Conservation (phyloP, 2,888 invertebrate species). For the Pimpla rufipes region DNA sequence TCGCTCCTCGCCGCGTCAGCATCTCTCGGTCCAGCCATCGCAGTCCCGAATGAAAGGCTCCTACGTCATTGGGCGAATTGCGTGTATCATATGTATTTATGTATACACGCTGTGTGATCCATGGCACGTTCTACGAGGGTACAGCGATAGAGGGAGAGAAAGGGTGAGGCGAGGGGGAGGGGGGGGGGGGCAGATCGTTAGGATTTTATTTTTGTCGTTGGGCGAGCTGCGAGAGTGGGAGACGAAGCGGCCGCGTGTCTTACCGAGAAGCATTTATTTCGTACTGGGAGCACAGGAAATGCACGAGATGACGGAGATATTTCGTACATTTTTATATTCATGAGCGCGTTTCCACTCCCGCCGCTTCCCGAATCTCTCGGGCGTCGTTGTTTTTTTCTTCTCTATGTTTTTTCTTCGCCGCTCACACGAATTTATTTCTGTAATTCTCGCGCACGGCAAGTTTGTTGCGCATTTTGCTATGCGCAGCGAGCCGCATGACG, state of each 20-base stretch:
- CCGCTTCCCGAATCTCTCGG: conserved; percentile 36
- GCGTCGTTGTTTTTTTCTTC: conserved; percentile 5
- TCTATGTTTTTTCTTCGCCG: conserved; percentile 21
- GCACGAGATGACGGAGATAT: conserved; percentile 59
- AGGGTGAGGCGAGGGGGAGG: background rate
- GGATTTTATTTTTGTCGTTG: conserved; percentile 55
- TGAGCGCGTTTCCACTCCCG: conserved; percentile 8
- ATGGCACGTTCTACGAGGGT: conserved; percentile 5
- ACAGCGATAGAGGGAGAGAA: background rate
- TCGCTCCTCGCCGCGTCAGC: background rate
- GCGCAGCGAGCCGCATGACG: conserved; percentile 41
- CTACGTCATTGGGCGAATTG: conserved; percentile 26
- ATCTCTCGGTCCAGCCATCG: background rate
- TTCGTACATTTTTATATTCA: conserved; percentile 66
- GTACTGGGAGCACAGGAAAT: conserved; percentile 32
- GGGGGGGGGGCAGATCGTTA: conserved; percentile 8
- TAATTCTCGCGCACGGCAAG: conserved; percentile 58
- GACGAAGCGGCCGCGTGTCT: background rate
- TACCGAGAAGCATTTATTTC: conserved; percentile 56
- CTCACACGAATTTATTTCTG: conserved; percentile 62
- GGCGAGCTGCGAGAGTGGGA: background rate
- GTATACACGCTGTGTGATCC: conserved; percentile 11
- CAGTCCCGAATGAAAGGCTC: background rate
- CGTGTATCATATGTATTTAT: conserved; percentile 5
- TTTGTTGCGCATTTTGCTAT: conserved; percentile 30